Percentiles rank a stretch among this genome's conserved stretches.
Evolutionary conservation across 2,888 invertebrate genomes (phyloP).

Genomic region (Drosophila subquinaria): DNA sequence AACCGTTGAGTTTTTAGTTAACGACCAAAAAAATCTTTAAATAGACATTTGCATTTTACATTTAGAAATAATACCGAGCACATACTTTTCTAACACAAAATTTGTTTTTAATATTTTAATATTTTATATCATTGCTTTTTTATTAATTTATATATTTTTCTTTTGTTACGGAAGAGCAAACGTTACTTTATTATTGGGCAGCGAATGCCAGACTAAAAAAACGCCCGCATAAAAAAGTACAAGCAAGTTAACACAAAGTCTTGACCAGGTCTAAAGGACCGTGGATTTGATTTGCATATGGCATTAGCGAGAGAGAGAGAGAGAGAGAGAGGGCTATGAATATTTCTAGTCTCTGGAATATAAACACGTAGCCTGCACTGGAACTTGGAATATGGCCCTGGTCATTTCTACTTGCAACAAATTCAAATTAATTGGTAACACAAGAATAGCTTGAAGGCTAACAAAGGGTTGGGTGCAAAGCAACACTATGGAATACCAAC

Average conservation of each 20-base stretch:
- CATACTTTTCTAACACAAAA: slow-evolving; percentile 3
- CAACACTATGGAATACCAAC: background rate
- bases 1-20: slow-evolving; percentile 16
- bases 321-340: slow-evolving; percentile 55
- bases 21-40: background rate
- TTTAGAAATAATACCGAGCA: slow-evolving; percentile 4
- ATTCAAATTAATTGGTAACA: slow-evolving; percentile 44
- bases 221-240: slow-evolving; percentile 47
- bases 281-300: slow-evolving; percentile 76
- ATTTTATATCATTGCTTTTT: slow-evolving; percentile 1
- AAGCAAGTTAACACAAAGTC: slow-evolving; percentile 73
- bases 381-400: slow-evolving; percentile 62
- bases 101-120: background rate
- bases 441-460: slow-evolving; percentile 22
- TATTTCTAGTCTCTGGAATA: slow-evolving; percentile 75
- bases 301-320: slow-evolving; percentile 33
- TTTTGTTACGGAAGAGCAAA: slow-evolving; percentile 25
- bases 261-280: slow-evolving; percentile 83
- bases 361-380: slow-evolving; percentile 56
- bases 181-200: slow-evolving; percentile 12
- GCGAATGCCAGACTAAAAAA: slow-evolving; percentile 11
- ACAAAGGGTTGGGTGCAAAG: slow-evolving; percentile 3
- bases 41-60: slow-evolving; percentile 3
- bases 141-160: background rate
- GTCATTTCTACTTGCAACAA: slow-evolving; percentile 34